Evolutionary conservation across 1,140 invertebrate species (phyloP).

Genomic region (Hydropsyche tenuis): DNA sequence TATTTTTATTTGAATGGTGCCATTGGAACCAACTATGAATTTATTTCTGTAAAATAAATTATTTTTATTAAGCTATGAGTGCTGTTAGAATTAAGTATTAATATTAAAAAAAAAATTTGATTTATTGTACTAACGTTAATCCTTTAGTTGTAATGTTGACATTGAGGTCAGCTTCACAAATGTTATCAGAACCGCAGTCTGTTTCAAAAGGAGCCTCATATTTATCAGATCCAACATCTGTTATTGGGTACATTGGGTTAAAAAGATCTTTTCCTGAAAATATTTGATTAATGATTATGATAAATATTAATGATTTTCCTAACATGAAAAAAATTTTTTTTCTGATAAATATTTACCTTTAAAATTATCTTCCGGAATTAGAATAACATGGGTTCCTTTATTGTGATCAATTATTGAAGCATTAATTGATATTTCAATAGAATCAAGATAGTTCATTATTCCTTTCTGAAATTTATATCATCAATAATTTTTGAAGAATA

Average conservation of each 20-base stretch:
- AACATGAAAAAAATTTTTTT: not conserved
- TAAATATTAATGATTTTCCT: not conserved
- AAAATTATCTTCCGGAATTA: conserved; percentile 33
- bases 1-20: conserved; percentile 51
- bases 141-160: conserved; percentile 40
- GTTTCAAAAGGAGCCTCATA: conserved; percentile 54
- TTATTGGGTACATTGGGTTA: conserved; percentile 14
- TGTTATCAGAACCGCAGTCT: conserved; percentile 55
- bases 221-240: conserved; percentile 49
- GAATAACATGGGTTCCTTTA: not conserved
- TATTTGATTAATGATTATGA: too few relatives aligned
- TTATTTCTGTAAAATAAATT: conserved; percentile 17
- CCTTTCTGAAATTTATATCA: conserved; percentile 49
- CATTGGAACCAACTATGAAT: conserved; percentile 55
- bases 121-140: not conserved
- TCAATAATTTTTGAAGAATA: not conserved
- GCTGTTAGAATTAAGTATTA: too few relatives aligned
- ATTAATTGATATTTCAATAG: conserved; percentile 52
- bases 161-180: conserved; percentile 54
- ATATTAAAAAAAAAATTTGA: too few relatives aligned
- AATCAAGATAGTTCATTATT: conserved; percentile 53
- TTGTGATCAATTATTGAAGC: conserved; percentile 21
- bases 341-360: not conserved
- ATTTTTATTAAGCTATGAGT: too few relatives aligned
- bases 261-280: conserved; percentile 15